Evolutionary conservation across 2,113 vertebrate genomes (phyloP), one percentile per base, ranked within the genome.

Genomic region (Agapornis roseicollis): DNA sequence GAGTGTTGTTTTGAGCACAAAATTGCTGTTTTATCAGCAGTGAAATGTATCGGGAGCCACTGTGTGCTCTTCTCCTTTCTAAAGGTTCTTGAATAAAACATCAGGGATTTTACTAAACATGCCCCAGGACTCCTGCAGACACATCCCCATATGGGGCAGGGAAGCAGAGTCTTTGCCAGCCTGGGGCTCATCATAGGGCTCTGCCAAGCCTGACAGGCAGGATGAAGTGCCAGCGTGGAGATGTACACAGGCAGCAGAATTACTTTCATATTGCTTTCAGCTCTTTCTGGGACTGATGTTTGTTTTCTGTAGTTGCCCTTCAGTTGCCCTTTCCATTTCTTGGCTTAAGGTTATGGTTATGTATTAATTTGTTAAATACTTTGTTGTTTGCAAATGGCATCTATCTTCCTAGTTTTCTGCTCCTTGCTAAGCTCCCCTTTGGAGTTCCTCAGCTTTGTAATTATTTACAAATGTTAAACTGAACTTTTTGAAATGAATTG

Each of bases 61-160:
- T 37, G 25, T 39, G 50, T 53, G 35, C 37, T 85, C 18, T 50
- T 73, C 42, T 66, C 28, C 29, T 77, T 37, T 89, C 50, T 35
- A 44, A 47, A 83, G 89, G 90, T 63, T 91, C 29, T 23, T 95
- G 95, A 93, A 93, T 96, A 94, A 96, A 96, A 83, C 90, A 95
- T 88, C 63, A 61, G 17, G 49, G 71, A 47, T 64, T 93, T 79
- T 60, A 31, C 24, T 77, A 29, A 89, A 72, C 20, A 7, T 41
- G 68, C 82, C 74, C 41, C 55, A 56, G 90, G 94, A 70, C 68
- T 88, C 47, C 74, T 91, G 22, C 76, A 80, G 63, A 66, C 41
- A 37, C 19, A 42, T 77, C 42, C 39, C n/a, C 46, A 10, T 7
- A 37, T 1, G 1, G 50, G 64, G 68, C 79, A 41, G 61, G 44